These are phyloP conservation scores for Mormoops blainvillei DNA, from an alignment of 2,113 vertebrate species.

Conservation along the genomic window DNA sequence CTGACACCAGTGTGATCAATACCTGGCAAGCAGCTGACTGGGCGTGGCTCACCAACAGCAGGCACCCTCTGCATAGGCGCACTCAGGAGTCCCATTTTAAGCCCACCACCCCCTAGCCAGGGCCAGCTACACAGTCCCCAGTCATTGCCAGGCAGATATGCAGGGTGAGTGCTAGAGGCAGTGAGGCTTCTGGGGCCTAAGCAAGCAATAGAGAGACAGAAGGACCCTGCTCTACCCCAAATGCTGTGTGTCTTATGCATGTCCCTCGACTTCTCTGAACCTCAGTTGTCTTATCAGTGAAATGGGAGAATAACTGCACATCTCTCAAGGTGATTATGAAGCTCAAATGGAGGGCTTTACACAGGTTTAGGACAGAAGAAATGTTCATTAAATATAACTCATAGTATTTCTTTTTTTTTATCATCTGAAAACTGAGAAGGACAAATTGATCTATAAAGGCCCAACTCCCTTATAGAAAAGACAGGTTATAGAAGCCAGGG, in stretches of 20 bases:
- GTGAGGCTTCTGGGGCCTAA: not conserved
- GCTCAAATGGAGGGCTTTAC: not conserved
- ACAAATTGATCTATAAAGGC: not conserved
- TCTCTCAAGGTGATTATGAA: not conserved
- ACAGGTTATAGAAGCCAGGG: not conserved
- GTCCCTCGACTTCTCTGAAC: not conserved
- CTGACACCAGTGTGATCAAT: not conserved
- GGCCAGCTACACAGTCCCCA: not conserved
- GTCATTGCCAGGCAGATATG: not conserved
- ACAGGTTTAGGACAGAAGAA: not conserved
- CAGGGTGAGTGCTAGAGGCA: not conserved
- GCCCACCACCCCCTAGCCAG: not conserved
- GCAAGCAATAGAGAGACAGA: not conserved
- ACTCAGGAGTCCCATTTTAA: not conserved
- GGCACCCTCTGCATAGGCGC: not conserved
- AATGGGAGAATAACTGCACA: not conserved
- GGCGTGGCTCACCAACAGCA: not conserved
- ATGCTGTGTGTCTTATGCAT: not conserved
- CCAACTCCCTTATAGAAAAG: not conserved
- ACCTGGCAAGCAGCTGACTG: not conserved
- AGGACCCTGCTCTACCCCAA: not conserved
- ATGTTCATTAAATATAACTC: not conserved
- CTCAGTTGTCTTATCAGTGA: conserved; percentile 14
- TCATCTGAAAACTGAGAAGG: not conserved
- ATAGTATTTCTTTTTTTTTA: not conserved